These are phyloP conservation scores for Eupithecia subumbrata DNA, from an alignment of 2,888 invertebrate species.

Conservation along the genomic window DNA sequence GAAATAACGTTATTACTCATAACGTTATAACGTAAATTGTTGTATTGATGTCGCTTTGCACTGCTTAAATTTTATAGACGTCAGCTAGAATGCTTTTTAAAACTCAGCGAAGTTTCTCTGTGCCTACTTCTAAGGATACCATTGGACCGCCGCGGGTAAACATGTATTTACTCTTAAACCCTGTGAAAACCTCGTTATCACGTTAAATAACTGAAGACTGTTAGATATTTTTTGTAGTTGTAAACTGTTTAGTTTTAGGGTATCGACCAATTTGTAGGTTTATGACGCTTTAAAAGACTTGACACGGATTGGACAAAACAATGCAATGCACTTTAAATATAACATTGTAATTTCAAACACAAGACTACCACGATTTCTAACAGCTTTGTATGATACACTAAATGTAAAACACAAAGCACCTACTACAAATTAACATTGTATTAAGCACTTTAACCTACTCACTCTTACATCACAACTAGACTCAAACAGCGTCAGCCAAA, in stretches of 20 bases:
- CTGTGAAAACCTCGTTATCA: background rate
- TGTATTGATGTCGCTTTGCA: constrained; percentile 55
- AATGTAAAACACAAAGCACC: background rate
- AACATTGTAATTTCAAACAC: background rate
- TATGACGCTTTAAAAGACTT: background rate
- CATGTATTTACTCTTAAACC: background rate
- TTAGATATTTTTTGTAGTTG: background rate
- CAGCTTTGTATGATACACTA: background rate
- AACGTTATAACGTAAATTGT: constrained; percentile 34
- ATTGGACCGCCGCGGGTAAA: constrained; percentile 80
- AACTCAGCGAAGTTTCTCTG: constrained; percentile 96
- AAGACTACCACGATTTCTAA: background rate
- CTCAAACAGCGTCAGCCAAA: background rate
- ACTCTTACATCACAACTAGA: background rate
- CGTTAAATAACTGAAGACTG: background rate
- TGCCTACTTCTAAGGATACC: constrained; percentile 93
- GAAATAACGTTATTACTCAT: constrained; percentile 23
- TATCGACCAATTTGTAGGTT: background rate
- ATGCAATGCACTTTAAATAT: background rate
- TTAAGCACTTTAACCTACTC: background rate
- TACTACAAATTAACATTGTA: background rate
- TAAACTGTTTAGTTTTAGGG: constrained; percentile 2
- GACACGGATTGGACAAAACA: background rate
- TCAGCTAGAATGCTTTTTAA: constrained; percentile 92
- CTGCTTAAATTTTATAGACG: constrained; percentile 62